Base-by-base conservation (phyloP, 1,140 invertebrate species). In the Carposina sasakii region DNA sequence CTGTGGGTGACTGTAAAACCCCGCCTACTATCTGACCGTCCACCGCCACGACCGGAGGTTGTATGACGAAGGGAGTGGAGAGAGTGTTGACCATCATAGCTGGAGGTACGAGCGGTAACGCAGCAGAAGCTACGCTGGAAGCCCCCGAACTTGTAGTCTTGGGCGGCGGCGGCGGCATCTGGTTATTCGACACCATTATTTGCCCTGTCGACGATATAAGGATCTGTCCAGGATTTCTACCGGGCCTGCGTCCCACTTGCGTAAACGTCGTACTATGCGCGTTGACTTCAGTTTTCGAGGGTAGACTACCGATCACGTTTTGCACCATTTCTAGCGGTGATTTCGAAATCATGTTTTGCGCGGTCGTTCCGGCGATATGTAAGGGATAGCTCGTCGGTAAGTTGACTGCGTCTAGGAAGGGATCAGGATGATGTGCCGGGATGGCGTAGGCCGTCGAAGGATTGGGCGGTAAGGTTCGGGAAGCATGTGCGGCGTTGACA, bases 271-370 rank as follows among this genome's bases (percentile, higher is more conserved):
- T 49, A 37, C 72, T 71, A 4, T 56, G 42, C 39, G 57, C 64
- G 47, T 51, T 72, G 2, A 55, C 60, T 44, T 81, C 76, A 4
- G 66, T 46, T 52, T 81, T 81, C 3, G 71, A 56, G 13, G 92
- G 91, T 58, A 92, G 90, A 69, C 89, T 92, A 54, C 91, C 92
- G 16, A 93, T 92, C 13, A 93, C 91, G 72, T 90, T 93, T 68
- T 93, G 92, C 1, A 93, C 91, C 91, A 93, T 93, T 82, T 93
- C 92, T 16, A 93, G 64, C 2, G 92, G 92, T 22, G 92, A 91
- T 69, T 93, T 93, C 3, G 90, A 88, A 36, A 89, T 85, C 70
- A 86, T 78, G 52, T 75, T 85, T 56, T 86, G 85, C 13, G 85
- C 75, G 3, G 79, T 79, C 9, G 82, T 84, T 1, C 85, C 85